Percentiles rank a stretch among this genome's conserved stretches.
Evolutionary conservation across 1,140 invertebrate genomes (phyloP).

Genomic region (Apis laboriosa): DNA sequence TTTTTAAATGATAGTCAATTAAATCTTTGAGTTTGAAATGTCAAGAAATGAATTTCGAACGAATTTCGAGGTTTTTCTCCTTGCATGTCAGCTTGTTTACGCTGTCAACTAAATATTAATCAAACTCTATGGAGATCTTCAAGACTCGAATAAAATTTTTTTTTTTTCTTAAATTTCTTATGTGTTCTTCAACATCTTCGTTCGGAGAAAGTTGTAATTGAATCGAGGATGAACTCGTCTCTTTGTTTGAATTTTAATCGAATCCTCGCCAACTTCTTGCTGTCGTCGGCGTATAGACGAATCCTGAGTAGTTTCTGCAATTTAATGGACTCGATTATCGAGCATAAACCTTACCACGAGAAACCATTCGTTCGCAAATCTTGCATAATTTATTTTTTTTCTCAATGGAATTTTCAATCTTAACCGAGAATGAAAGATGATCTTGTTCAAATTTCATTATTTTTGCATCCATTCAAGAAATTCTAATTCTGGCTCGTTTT

Average conservation of each 20-base stretch:
- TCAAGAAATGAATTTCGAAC: neutral
- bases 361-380: neutral
- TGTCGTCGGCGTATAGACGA: neutral
- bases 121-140: neutral
- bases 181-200: neutral
- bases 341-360: neutral
- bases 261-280: neutral
- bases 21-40: too few relatives aligned
- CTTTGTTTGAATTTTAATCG: slow-evolving; percentile 48
- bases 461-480: too few relatives aligned
- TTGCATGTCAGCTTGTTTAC: slow-evolving; percentile 29
- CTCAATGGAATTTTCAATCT: neutral
- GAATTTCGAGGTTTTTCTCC: neutral
- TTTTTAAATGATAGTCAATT: too few relatives aligned
- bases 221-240: neutral
- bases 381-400: neutral
- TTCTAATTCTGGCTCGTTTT: too few relatives aligned
- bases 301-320: slow-evolving; percentile 2
- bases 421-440: neutral
- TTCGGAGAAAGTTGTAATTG: slow-evolving; percentile 31
- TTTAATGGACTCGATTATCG: slow-evolving; percentile 38
- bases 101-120: slow-evolving; percentile 20
- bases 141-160: too few relatives aligned
- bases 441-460: too few relatives aligned
- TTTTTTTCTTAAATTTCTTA: neutral